Percentiles rank a stretch among this genome's conserved stretches.
These are phyloP conservation scores for Episyrphus balteatus DNA, from an alignment of 1,140 invertebrate species.

Conservation along the genomic window DNA sequence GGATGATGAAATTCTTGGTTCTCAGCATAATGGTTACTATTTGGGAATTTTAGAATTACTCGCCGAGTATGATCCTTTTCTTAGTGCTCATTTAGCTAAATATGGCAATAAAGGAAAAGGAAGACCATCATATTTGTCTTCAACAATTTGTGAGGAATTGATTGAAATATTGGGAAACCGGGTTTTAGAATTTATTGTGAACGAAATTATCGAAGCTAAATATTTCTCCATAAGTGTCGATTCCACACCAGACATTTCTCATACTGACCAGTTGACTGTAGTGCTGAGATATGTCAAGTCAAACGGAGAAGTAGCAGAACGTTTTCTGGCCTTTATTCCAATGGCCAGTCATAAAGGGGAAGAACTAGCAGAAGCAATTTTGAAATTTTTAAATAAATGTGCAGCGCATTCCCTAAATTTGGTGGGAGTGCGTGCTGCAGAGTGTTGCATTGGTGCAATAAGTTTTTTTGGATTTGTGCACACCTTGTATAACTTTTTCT, in stretches of 20 bases:
- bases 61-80: constrained; percentile 14
- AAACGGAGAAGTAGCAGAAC: constrained; percentile 12
- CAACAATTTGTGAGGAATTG: constrained; percentile 16
- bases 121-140: constrained; percentile 13
- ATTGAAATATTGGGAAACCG: constrained; percentile 16
- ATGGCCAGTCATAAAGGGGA: constrained; percentile 12
- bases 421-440: not conserved
- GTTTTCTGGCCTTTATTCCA: constrained; percentile 19
- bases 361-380: constrained; percentile 12
- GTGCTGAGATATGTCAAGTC: constrained; percentile 19
- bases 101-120: constrained; percentile 3
- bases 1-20: constrained; percentile 14
- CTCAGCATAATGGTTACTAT: constrained; percentile 17
- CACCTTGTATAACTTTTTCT: constrained; percentile 6
- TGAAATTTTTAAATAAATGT: constrained; percentile 11
- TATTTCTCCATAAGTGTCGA: constrained; percentile 18
- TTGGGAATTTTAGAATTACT: constrained; percentile 16
- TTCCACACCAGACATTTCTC: constrained; percentile 24
- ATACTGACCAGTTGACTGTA: constrained; percentile 28
- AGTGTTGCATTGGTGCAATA: constrained; percentile 9
- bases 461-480: constrained; percentile 12
- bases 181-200: not conserved
- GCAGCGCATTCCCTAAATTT: constrained; percentile 11
- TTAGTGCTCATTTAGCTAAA: not conserved
- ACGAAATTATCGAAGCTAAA: constrained; percentile 4